These are phyloP conservation scores for Thunnus maccoyii DNA, from an alignment of 2,113 vertebrate genomes.

Conservation along the genomic window DNA sequence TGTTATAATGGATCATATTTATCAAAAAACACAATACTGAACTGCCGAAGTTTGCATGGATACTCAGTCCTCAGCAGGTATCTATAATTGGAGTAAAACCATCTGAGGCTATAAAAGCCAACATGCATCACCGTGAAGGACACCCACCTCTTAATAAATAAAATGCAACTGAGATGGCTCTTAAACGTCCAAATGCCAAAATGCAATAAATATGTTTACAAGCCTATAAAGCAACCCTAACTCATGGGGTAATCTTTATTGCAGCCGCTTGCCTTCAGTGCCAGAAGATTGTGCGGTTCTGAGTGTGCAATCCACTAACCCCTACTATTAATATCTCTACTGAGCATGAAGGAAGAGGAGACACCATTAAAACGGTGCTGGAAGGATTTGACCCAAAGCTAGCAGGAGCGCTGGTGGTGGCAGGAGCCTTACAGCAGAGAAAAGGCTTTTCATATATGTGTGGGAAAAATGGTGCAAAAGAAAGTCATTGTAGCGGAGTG, in stretches of 20 bases:
- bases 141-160: constrained; percentile 52
- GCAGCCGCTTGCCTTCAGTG: constrained; percentile 16
- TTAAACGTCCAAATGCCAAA: constrained; percentile 52
- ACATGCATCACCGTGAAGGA: constrained; percentile 38
- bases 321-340: constrained; percentile 41
- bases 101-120: constrained; percentile 31
- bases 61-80: background rate
- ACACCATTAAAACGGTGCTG: constrained; percentile 57
- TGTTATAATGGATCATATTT: background rate
- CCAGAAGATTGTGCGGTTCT: constrained; percentile 16
- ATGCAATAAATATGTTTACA: constrained; percentile 45
- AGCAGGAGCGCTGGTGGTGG: constrained; percentile 21
- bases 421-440: constrained; percentile 6
- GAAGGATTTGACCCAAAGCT: constrained; percentile 62
- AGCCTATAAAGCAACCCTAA: constrained; percentile 48
- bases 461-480: constrained; percentile 4
- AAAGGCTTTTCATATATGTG: constrained; percentile 7
- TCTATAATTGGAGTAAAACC: constrained; percentile 3
- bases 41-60: constrained; percentile 1
- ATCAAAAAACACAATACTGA: background rate
- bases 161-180: constrained; percentile 45
- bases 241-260: constrained; percentile 46
- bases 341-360: constrained; percentile 40
- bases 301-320: constrained; percentile 37
- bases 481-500: constrained; percentile 6